Percentiles rank a stretch among this genome's conserved stretches.
Evolutionary conservation across 2,888 invertebrate genomes (phyloP).

Genomic region (Dione juno): DNA sequence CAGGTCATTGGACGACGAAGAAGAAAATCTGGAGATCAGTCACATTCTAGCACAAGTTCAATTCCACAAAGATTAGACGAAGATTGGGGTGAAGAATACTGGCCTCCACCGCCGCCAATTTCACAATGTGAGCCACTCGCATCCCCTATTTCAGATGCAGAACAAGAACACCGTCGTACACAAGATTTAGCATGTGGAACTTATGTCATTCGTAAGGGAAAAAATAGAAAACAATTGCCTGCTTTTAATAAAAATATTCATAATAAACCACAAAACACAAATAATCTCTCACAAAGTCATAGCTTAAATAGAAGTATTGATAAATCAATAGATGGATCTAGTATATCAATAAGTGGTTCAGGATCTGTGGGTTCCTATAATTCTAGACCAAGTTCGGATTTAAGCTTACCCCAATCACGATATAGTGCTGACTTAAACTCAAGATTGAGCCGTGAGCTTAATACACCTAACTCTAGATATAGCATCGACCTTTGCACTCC

Average conservation of each 20-base stretch:
- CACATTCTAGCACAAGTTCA: slow-evolving; percentile 88
- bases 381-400: slow-evolving; percentile 85
- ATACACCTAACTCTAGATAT: slow-evolving; percentile 86
- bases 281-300: slow-evolving; percentile 72
- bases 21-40: slow-evolving; percentile 82
- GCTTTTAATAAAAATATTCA: slow-evolving; percentile 81
- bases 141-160: slow-evolving; percentile 87
- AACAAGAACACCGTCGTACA: slow-evolving; percentile 65
- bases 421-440: slow-evolving; percentile 84
- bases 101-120: slow-evolving; percentile 88
- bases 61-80: slow-evolving; percentile 86
- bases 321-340: slow-evolving; percentile 78
- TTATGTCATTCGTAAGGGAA: slow-evolving; percentile 91
- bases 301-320: slow-evolving; percentile 79
- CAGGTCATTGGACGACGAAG: slow-evolving; percentile 84
- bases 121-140: slow-evolving; percentile 86
- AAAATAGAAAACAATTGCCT: slow-evolving; percentile 87
- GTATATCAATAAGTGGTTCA: slow-evolving; percentile 79
- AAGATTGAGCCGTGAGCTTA: slow-evolving; percentile 82
- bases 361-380: slow-evolving; percentile 84
- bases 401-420: slow-evolving; percentile 84
- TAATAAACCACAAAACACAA: slow-evolving; percentile 69
- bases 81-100: slow-evolving; percentile 86
- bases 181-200: slow-evolving; percentile 85
- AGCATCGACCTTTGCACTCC: slow-evolving; percentile 87